Evolutionary conservation across 1,140 invertebrate genomes (phyloP).

Genomic region (Bombus difficillimus): DNA sequence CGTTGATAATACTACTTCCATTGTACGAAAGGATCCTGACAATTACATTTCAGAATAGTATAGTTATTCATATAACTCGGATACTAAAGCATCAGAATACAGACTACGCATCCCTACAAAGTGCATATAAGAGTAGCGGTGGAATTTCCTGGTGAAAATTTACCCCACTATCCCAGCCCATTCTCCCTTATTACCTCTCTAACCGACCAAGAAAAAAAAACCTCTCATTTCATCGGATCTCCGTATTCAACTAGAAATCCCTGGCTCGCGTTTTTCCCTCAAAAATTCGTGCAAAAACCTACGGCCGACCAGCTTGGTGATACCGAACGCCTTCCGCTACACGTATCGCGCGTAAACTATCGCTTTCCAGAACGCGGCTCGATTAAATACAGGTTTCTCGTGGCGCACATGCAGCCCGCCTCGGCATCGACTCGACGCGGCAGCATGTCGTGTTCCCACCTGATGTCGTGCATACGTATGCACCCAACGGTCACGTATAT

Average conservation of each 20-base stretch:
- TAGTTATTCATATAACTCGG: not conserved
- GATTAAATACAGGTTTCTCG: conserved; percentile 54
- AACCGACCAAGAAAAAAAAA: not conserved
- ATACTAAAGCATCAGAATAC: not conserved
- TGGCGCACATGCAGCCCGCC: conserved; percentile 24
- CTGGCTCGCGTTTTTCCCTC: not conserved
- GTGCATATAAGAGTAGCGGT: not conserved
- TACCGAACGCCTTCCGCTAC: conserved; percentile 9
- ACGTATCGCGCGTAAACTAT: conserved; percentile 53
- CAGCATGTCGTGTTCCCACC: conserved; percentile 66
- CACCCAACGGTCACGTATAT: not conserved
- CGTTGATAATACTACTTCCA: not conserved
- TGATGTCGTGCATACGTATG: conserved; percentile 55
- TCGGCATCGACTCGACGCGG: conserved; percentile 53
- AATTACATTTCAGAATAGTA: not conserved
- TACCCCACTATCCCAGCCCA: not conserved
- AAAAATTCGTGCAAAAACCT: conserved; percentile 8
- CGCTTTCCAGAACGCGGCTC: conserved; percentile 46
- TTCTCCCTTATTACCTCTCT: not conserved
- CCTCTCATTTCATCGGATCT: not conserved
- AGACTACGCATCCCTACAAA: not conserved
- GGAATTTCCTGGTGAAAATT: not conserved
- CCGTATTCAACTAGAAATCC: not conserved
- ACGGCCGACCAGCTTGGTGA: not conserved
- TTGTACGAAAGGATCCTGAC: not conserved